Conservation (phyloP, 2,113 vertebrate species). For the Galemys pyrenaicus region DNA sequence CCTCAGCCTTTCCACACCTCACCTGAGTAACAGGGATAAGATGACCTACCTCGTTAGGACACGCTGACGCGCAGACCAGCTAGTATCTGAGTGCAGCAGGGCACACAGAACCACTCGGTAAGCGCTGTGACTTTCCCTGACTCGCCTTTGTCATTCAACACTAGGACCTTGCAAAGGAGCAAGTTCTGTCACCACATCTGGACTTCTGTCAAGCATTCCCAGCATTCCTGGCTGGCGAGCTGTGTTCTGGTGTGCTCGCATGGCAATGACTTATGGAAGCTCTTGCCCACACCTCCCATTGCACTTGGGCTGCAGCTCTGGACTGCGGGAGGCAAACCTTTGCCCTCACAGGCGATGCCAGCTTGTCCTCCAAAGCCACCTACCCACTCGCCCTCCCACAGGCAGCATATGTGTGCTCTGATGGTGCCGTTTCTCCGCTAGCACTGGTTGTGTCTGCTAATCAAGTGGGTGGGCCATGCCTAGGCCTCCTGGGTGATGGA, state of each 20-base stretch:
- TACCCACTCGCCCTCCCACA: neutral
- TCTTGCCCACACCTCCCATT: accelerated
- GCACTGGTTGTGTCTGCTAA: accelerated
- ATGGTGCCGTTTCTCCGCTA: neutral
- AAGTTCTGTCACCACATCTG: accelerated
- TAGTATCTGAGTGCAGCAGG: no score
- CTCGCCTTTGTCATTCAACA: accelerated
- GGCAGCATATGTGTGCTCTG: accelerated
- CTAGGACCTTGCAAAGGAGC: neutral
- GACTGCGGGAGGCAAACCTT: neutral
- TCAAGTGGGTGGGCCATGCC: neutral
- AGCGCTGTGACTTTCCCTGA: neutral
- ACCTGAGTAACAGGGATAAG: neutral
- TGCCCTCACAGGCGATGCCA: neutral
- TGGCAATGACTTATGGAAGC: accelerated
- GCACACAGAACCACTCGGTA: no score
- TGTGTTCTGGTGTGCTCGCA: accelerated
- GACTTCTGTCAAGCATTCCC: neutral
- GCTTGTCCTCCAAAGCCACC: neutral
- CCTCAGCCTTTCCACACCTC: neutral
- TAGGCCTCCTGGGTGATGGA: neutral
- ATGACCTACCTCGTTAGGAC: neutral
- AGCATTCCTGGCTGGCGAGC: accelerated
- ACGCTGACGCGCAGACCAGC: no score
- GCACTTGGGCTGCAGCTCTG: accelerated